Evolutionary conservation across 92 coral and sea anemone genomes (phyloP), one percentile per base, ranked within the genome.

Genomic region (Bergia puertoricense): DNA sequence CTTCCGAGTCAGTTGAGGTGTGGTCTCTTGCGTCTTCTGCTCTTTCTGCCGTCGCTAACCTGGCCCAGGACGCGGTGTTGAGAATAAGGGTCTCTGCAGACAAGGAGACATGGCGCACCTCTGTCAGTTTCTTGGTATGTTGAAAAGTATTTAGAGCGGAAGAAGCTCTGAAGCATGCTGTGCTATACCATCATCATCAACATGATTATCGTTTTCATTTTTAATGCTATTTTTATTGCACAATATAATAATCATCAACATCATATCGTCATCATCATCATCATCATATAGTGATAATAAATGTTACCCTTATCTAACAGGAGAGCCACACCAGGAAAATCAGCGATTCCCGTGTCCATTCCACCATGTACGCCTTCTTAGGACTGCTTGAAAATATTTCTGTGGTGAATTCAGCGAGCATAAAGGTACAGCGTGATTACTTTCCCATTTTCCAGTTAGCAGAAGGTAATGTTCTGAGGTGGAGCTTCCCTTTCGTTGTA

Each of bases 41-140:
- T 74, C 85, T 96, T 56, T 93, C 98, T 50, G 96, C 98, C 11
- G 85, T 96, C 69, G 98, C 95, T 36, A 96, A 96, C 90, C 85
- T 96, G 94, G 94, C 95, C 4, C 85, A 94, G 73, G 95, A 91
- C 76, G 75, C 84, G 59, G 74, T 59, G 44, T 81, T 90, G 22
- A 91, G 98, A 80, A 94, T 86, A 57, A 91, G 86, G 68, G 85
- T 96, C 37, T 94, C 94, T 38, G 89, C 84, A 8, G 93, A 96
- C 67, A 83, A 81, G 22, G 92, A 89, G 23, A 90, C 93, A 90
- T 95, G 98, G 96, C 88, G 89, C 16, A 90, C 89, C 6, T 82
- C 90, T 57, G 82, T 89, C 77, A 85, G 85, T 69, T 92, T 96
- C 86, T 90, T 96, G 98, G 98, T 96, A 69, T 85, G 92, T 89